Conservation (phyloP, 2,113 vertebrate species). For the Bufo bufo region DNA sequence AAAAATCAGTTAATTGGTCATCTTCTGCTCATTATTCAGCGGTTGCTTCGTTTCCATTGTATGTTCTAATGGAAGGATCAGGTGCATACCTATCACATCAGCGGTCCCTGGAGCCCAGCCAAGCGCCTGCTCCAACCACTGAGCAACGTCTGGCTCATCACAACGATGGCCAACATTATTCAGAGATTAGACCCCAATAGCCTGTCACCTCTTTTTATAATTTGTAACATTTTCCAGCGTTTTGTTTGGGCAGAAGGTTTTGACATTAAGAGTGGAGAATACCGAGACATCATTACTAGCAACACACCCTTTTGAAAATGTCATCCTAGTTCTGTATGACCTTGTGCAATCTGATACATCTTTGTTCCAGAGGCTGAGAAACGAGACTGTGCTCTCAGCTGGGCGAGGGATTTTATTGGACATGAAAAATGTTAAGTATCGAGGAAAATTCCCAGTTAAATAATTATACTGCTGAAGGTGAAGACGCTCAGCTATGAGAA, state of each 20-base stretch:
- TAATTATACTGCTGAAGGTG: neutral
- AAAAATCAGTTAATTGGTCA: constrained; percentile 2
- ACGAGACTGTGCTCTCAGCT: neutral
- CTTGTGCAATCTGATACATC: constrained; percentile 38
- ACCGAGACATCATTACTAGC: constrained; percentile 7
- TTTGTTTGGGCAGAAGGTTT: constrained; percentile 38
- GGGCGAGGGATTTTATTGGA: neutral
- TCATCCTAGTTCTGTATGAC: constrained; percentile 26
- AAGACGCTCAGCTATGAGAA: neutral
- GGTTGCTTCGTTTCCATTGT: neutral
- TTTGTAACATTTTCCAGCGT: constrained; percentile 24
- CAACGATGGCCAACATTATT: neutral
- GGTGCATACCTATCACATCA: constrained; percentile 17
- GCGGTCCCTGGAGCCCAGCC: constrained; percentile 21
- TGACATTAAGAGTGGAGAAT: constrained; percentile 14
- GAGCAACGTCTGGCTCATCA: constrained; percentile 7
- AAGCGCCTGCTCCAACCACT: neutral
- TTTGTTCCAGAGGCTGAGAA: neutral
- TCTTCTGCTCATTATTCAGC: neutral
- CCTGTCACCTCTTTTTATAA: constrained; percentile 14
- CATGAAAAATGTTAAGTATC: neutral
- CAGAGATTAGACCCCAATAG: constrained; percentile 20
- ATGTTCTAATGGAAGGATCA: constrained; percentile 22
- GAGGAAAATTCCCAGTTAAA: constrained; percentile 1
- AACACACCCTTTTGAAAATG: constrained; percentile 8